phyloP scores from a whole-genome alignment of 2,797 vertebrate species.

The Bradypodion ventrale region DNA sequence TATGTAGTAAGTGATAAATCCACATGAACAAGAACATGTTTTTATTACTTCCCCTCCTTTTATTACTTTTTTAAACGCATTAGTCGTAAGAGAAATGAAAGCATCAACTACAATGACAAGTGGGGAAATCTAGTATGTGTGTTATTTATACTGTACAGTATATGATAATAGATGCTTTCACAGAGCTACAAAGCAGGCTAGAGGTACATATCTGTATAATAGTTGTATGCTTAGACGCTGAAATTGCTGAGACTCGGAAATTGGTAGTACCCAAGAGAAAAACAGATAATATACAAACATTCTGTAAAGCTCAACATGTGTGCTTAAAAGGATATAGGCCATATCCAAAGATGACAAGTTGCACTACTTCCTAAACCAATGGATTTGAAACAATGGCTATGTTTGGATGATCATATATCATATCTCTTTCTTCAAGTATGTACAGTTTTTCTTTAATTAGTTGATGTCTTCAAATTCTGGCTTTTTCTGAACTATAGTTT shows the following conservation, averaged over 20 bases:
- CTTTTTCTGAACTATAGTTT: background rate
- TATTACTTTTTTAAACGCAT: background rate
- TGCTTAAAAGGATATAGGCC: background rate
- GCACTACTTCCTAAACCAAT: background rate
- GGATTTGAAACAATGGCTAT: background rate
- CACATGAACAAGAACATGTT: background rate
- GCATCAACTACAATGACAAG: background rate
- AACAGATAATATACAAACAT: background rate
- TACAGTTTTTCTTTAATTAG: no score
- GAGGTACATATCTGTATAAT: background rate
- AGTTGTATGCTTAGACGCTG: background rate
- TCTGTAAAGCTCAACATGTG: background rate
- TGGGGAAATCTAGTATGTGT: slow-evolving; percentile 2
- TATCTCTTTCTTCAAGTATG: no score
- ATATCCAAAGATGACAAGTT: background rate
- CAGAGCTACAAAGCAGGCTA: background rate
- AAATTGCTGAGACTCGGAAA: background rate
- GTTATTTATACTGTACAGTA: background rate
- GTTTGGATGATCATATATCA: background rate
- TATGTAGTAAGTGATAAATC: background rate
- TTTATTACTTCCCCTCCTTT: background rate
- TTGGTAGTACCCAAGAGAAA: background rate
- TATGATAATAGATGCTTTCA: slow-evolving; percentile 18
- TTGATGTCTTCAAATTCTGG: no score
- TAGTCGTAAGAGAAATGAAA: slow-evolving; percentile 27